A percentile compares a stretch with the other conserved stretches of the same genome.
Conservation (phyloP, 2,113 vertebrate genomes). For the Cichladusa arquata region DNA sequence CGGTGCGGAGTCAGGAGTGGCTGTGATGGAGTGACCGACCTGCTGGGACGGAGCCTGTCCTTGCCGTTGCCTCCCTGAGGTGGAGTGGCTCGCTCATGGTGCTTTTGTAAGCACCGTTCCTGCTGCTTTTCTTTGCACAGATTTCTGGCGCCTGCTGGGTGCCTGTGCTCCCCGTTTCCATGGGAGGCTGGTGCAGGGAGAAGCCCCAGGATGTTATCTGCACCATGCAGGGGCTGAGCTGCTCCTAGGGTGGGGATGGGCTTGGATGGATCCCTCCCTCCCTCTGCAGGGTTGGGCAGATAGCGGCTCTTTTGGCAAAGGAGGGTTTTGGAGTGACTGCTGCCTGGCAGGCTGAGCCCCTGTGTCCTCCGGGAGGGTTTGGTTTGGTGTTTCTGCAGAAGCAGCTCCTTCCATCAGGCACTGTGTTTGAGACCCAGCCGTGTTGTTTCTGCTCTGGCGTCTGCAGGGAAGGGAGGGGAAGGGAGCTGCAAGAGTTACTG, state of each 20-base stretch:
- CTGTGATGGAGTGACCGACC: neutral
- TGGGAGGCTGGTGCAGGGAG: neutral
- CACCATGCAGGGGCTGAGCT: neutral
- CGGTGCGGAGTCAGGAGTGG: fast-evolving
- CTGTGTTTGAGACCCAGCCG: fast-evolving
- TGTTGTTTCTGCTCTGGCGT: neutral
- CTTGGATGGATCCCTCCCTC: neutral
- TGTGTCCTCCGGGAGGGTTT: neutral
- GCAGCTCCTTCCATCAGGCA: fast-evolving
- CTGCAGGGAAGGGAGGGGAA: no score
- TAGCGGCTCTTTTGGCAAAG: neutral
- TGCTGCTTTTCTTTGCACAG: neutral
- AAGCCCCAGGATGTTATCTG: neutral
- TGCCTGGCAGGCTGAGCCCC: neutral
- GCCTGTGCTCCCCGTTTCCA: fast-evolving
- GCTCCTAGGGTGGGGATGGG: neutral
- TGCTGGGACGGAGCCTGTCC: neutral
- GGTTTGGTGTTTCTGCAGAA: neutral
- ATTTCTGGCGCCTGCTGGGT: neutral
- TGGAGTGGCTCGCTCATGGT: fast-evolving
- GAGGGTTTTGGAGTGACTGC: neutral
- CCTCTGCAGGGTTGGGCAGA: fast-evolving
- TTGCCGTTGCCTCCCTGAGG: neutral
- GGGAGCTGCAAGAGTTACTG: neutral
- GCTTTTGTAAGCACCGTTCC: neutral